Evolutionary conservation across 2,113 vertebrate genomes (phyloP), one percentile per base, ranked within the genome.

Genomic region (Phrynosoma blainvillii): DNA sequence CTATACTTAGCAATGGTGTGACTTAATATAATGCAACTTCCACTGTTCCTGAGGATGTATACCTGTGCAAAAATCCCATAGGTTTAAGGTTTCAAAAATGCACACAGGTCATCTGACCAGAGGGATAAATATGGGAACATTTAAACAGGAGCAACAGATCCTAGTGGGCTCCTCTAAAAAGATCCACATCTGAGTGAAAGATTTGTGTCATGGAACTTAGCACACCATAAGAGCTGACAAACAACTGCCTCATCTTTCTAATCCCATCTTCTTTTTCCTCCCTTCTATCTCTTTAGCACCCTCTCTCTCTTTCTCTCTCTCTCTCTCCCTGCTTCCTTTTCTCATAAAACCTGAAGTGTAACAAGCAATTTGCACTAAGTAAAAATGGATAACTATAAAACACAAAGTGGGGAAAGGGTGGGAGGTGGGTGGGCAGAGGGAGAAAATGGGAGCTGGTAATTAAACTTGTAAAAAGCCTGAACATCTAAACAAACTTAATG

Each of bases 391-490:
- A 23, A 68, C 66, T 68, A 20, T 13, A 62, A 62, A 62, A 62
- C 59, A 62, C 18, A 23, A 62, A 62, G 59, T 62, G 59, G 25
- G 66, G 23, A 68, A 68, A 68, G 25, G 5, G 66, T 68, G 20
- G 66, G 66, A 27, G 66, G 66, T 68, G 2, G 66, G 66, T 68
- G 66, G 66, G 25, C 25, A 27, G 18, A 68, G 66, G 74, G 59
- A 87, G 75, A 82, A 47, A 12, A 40, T 87, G 68, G 84, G 82
- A 82, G 71, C 36, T 65, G n/a, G 9, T 40, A 32, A 82, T 88
- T 65, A 79, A 90, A 62, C 68, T 47, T 82, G 66, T 5, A 77
- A 62, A 16, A 16, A 62, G 59, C 59, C 25, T 68, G 66, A 68
- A 23, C 7, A 68, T 68, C 66, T 27, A 68, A 68, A 25, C 66